Evolutionary conservation across 2,888 invertebrate genomes (phyloP), one percentile per base, ranked within the genome.

Genomic region (Drosophila subsilvestris): DNA sequence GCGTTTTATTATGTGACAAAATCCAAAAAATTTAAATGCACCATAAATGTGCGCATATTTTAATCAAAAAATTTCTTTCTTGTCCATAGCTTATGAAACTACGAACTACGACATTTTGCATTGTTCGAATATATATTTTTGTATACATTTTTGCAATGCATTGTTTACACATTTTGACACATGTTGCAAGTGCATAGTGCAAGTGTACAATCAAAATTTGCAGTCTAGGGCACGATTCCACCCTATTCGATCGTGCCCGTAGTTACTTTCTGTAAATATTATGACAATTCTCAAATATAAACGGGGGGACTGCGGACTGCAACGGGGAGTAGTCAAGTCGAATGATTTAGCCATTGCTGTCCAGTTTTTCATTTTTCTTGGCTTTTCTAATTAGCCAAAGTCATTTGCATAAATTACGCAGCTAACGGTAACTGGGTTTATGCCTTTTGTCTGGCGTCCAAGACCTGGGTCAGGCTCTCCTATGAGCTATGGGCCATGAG

Each of bases 351-450:
- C 48, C 58, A 59, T 43, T 50, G 29, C 18, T 49, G 61, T 58
- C 61, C 56, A 45, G 32, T 68, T 55, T 59, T 57, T 54, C 27
- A 55, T n/a, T 29, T 29, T 69, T 59, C 50, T 67, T 49, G 20
- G 62, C 63, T 74, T 86, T 79, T 74, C 80, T 83, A 83, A 83
- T 83, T 83, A 87, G 76, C 70, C 80, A 82, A 78, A 79, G 83
- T 78, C 83, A 87, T 85, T 83, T 87, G 83, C 88, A 83, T 83
- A 88, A 82, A 82, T 87, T 82, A 85, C 80, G 82, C 88, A 79
- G 88, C 86, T 85, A 87, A 83, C 82, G 85, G 88, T 87, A 79
- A 85, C 86, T 63, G 82, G 81, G 77, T 75, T 86, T 82, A 86
- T 86, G 87, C 76, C 76, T 86, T 75, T 80, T 81, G 87, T 79